Evolutionary conservation across 2,797 vertebrate genomes (phyloP), one percentile per base, ranked within the genome.

Genomic region (Myiotriccus ornatus): DNA sequence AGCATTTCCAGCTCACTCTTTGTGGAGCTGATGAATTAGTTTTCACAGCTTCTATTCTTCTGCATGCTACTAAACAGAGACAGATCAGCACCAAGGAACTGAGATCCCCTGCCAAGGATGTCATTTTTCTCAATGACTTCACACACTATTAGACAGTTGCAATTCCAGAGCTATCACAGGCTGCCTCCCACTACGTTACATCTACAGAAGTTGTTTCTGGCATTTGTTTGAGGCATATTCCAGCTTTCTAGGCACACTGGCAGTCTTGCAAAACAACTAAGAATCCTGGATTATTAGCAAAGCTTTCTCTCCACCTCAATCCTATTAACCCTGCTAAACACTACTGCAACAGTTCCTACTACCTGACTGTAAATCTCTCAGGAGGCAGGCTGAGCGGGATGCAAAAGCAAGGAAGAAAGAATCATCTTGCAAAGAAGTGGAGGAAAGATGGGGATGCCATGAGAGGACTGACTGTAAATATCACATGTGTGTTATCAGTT

Each of bases 11-110:
- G 65, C 79, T 92, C 52, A 28, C 47, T 92, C 87, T 87, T 84
- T 73, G 77, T 84, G 81, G 71, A 94, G 92, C 85, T 81, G 76
- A 78, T 91, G 68, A 91, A 94, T 95, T 92, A 62, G 47, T 91
- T 93, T 88, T 84, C 46, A 44, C 74, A 62, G 88, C 68, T 95
- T 69, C 78, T 87, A 41, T 64, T 87, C 68, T 87, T 74, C 80
- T 59, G 46, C 55, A 37, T 28, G 7, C 59, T 69, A 82, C 81
- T 55, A 52, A 85, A 85, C 50, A 62, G 34, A 71, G 65, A 79
- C 52, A 79, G 70, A 87, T 53, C 67, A 75, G 44, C 79, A 60
- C 76, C 76, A 76, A 62, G 64, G 71, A 74, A 56, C 50, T 83
- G 80, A 57, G 71, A 75, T 94, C 43, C 78, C 46, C 67, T 94